Base-by-base conservation (phyloP, 2,888 invertebrate genomes). In the Drosophila testacea region DNA sequence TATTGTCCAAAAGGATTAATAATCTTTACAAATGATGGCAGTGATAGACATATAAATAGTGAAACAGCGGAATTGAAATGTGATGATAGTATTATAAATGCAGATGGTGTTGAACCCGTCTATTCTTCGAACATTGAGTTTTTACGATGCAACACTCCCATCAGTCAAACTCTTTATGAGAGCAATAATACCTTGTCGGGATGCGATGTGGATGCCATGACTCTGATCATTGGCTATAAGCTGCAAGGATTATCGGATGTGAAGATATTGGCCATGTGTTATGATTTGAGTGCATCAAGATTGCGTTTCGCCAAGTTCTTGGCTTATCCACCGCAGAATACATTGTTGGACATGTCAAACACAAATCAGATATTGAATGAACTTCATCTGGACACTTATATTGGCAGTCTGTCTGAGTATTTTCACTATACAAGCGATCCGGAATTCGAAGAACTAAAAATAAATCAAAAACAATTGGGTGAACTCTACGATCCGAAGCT, bases 241-340 rank as follows among this genome's bases (percentile, higher is more conserved):
- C 22, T 69, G 10, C 6, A 22, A 0, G 27, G 28, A 0, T n/a
- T 61, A 13, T 28, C 34, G 10, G 60, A 75, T 6, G 51, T 63
- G 0, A 78, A 78, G 32, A 28, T 48, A 4, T 6, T 78, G 27
- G 77, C 62, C 16, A 36, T 78, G 27, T 78, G 77, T 27, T 78
- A 69, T 5, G 79, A 78, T 46, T 9, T 78, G 47, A 16, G 44
- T 6, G 22, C 38, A 28, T 32, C 36, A 5, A 62, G 55, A 1
- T 22, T 66, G 22, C 62, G 22, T 5, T 78, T 78, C 22, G 48
- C 59, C 16, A 79, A 66, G 11, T 78, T 46, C 39, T 3, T 78
- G 38, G 67, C 64, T 0, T 51, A 64, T 46, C 13, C 47, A 9
- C 16, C 47, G 6, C 34, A 4, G 13, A 74, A 78, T 48, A 4